phyloP scores from a whole-genome alignment of 2,888 invertebrate genomes.

The Euphydryas editha region DNA sequence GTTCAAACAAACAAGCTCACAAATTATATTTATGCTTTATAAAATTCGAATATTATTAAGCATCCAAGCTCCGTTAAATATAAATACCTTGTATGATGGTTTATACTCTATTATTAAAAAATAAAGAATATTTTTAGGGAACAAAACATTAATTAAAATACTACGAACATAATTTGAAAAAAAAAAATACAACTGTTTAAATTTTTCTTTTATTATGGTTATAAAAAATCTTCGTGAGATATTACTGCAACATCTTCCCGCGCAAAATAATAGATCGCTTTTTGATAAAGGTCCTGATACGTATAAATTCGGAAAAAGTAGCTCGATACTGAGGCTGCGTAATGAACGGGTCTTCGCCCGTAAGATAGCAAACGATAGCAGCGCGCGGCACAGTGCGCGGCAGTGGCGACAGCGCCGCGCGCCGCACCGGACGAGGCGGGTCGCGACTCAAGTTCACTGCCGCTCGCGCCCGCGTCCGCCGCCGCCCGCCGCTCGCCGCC shows the following conservation, averaged over 20 bases:
- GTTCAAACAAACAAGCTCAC: too few species aligned
- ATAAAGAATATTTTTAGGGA: too few species aligned
- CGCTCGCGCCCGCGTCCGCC: slow-evolving; percentile 53
- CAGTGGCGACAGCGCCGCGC: slow-evolving; percentile 57
- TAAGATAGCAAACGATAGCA: slow-evolving; percentile 56
- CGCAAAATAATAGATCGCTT: slow-evolving; percentile 77
- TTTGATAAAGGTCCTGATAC: slow-evolving; percentile 58
- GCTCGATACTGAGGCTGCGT: slow-evolving; percentile 83
- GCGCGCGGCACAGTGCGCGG: slow-evolving; percentile 56
- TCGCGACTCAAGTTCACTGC: slow-evolving; percentile 49
- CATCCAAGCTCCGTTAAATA: too few species aligned
- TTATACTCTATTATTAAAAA: too few species aligned
- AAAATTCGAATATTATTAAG: too few species aligned
- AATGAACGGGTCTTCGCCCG: slow-evolving; percentile 60
- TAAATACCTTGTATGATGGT: too few species aligned
- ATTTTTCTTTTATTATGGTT: too few species aligned
- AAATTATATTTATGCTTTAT: too few species aligned
- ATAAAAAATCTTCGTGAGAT: neutral
- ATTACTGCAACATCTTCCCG: slow-evolving; percentile 41
- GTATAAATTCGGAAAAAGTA: slow-evolving; percentile 62
- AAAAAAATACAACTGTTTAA: too few species aligned
- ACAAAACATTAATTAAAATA: too few species aligned
- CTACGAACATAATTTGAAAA: too few species aligned
- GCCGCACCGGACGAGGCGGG: slow-evolving; percentile 54
- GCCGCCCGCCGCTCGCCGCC: slow-evolving; percentile 51